phyloP scores from a whole-genome alignment of 2,113 vertebrate genomes.

The Boleophthalmus pectinirostris region DNA sequence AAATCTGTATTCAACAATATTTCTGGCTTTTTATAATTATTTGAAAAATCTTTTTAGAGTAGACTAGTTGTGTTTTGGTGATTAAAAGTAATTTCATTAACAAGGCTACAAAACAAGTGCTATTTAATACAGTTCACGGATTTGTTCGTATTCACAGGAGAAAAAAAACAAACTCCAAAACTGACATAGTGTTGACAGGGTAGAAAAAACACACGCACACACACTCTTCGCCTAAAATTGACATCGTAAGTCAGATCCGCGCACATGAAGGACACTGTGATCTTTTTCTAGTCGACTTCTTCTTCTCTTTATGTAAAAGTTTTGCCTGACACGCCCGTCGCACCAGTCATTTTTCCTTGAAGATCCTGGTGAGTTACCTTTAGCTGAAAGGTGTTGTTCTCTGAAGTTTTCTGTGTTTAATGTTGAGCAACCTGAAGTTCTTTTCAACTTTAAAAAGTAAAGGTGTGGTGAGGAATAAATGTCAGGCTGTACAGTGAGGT shows the following conservation, averaged over 20 bases:
- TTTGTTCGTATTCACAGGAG: too few relatives aligned
- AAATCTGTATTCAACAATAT: too few relatives aligned
- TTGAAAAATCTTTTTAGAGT: too few relatives aligned
- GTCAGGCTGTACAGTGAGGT: neutral
- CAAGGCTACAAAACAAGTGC: too few relatives aligned
- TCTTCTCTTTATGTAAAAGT: constrained; percentile 54
- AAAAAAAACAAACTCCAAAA: neutral
- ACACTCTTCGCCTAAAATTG: constrained; percentile 49
- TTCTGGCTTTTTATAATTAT: too few relatives aligned
- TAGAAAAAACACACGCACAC: constrained; percentile 9
- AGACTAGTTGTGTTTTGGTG: too few relatives aligned
- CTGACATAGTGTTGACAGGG: constrained; percentile 33
- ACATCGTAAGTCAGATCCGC: constrained; percentile 48
- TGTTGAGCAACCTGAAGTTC: neutral
- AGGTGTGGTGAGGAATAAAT: neutral
- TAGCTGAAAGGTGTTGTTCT: constrained; percentile 19
- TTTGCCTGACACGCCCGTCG: constrained; percentile 34
- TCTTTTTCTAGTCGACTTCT: constrained; percentile 38
- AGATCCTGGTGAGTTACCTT: constrained; percentile 31
- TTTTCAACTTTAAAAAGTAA: neutral
- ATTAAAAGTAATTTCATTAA: too few relatives aligned
- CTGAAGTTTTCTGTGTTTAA: constrained; percentile 14
- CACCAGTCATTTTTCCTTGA: constrained; percentile 18
- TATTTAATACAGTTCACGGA: too few relatives aligned
- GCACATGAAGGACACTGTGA: constrained; percentile 43